phyloP scores from a whole-genome alignment of 2,888 invertebrate species.

The Podotricha telesiphe region DNA sequence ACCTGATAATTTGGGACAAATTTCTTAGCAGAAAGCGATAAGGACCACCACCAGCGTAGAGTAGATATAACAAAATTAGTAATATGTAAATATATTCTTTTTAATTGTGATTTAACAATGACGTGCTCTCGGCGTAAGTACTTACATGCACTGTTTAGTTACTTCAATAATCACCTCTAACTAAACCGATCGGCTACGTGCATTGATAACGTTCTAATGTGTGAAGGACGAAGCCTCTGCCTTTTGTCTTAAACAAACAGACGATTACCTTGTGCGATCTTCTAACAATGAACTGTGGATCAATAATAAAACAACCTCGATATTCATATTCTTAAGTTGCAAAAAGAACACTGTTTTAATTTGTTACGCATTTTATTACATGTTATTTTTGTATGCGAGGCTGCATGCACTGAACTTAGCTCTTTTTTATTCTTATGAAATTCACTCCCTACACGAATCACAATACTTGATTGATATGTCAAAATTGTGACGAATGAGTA shows the following conservation, averaged over 20 bases:
- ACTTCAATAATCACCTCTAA: slow-evolving; percentile 77
- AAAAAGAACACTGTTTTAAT: slow-evolving; percentile 29
- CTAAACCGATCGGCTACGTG: slow-evolving; percentile 71
- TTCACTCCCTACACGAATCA: slow-evolving; percentile 24
- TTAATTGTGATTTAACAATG: slow-evolving; percentile 49
- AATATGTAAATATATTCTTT: slow-evolving; percentile 43
- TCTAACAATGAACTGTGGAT: slow-evolving; percentile 56
- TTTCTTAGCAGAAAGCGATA: slow-evolving; percentile 50
- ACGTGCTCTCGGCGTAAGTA: slow-evolving; percentile 59
- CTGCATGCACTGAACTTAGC: slow-evolving; percentile 28
- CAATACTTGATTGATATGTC: slow-evolving; percentile 16
- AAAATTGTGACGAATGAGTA: slow-evolving; percentile 25
- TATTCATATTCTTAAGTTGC: slow-evolving; percentile 25
- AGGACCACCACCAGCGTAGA: slow-evolving; percentile 67
- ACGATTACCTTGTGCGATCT: slow-evolving; percentile 68
- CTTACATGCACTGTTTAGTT: slow-evolving; percentile 77
- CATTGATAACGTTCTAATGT: slow-evolving; percentile 78
- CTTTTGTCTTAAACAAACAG: slow-evolving; percentile 76
- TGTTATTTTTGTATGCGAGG: slow-evolving; percentile 13
- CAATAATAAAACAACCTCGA: slow-evolving; percentile 54
- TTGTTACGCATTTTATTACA: slow-evolving; percentile 20
- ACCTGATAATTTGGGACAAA: slow-evolving; percentile 46
- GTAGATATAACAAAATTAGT: slow-evolving; percentile 55
- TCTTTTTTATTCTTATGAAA: slow-evolving; percentile 29
- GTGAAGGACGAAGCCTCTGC: slow-evolving; percentile 73